Percentiles rank a stretch among this genome's conserved stretches.
phyloP scores from a whole-genome alignment of 2,113 vertebrate genomes.

The Zosterops pallidus region DNA sequence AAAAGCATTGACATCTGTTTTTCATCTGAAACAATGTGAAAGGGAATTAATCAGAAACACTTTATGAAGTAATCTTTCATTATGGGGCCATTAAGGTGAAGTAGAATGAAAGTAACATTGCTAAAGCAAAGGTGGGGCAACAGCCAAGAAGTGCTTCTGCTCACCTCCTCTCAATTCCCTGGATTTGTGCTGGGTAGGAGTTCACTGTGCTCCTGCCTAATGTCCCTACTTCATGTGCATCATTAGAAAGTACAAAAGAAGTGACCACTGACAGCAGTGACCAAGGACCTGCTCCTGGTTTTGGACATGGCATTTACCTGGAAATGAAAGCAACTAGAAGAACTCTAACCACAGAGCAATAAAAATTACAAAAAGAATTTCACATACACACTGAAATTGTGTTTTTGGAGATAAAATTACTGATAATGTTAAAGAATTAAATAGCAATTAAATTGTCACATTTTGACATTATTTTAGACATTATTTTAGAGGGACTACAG shows the following conservation, averaged over 20 bases:
- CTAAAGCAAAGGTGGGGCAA: neutral
- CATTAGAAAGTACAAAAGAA: neutral
- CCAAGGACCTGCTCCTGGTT: neutral
- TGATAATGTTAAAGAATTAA: neutral
- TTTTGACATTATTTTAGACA: neutral
- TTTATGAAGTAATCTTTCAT: neutral
- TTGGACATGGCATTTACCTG: neutral
- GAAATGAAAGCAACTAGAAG: neutral
- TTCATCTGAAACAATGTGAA: neutral
- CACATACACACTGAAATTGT: neutral
- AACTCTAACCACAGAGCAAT: neutral
- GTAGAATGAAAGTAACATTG: neutral
- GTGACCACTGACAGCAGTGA: neutral
- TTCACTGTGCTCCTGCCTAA: neutral
- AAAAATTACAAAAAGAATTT: neutral
- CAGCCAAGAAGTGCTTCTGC: neutral
- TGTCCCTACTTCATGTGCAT: neutral
- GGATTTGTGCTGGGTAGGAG: neutral
- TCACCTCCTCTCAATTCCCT: neutral
- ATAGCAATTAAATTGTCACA: neutral
- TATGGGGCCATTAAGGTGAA: neutral
- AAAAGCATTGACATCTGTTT: neutral
- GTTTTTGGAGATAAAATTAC: neutral
- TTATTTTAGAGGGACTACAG: neutral
- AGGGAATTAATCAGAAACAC: neutral